Base-by-base conservation (phyloP, 2,113 vertebrate species). In the Plestiodon gilberti region DNA sequence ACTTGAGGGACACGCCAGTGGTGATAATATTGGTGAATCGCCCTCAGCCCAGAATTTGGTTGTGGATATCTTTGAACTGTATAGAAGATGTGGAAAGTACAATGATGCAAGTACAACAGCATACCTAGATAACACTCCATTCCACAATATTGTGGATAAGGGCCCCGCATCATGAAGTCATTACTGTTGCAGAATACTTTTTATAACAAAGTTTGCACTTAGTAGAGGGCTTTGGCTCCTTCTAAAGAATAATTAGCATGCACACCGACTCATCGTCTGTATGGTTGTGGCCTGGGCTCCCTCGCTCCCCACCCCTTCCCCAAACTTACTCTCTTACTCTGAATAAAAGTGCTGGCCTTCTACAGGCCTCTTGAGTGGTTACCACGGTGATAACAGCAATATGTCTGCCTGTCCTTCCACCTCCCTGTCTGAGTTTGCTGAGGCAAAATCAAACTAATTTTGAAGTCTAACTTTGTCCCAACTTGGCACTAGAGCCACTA, bases 331-430 rank as follows among this genome's bases (percentile, higher is more conserved):
- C 48, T 61, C 67, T 67, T 59, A 13, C 75, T 78, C 40, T 59
- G 28, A 78, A 77, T 87, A 70, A 78, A 82, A 59, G 35, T 22
- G 33, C 71, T 65, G 43, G 64, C 78, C 70, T 48, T 28, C n/a
- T 74, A 61, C 25, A 48, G 43, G n/a, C 38, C 73, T 18, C 78
- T 87, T n/a, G 10, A 87, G 25, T 30, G 67, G 89, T 93, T 88
- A 90, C 93, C 92, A 81, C 65, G 91, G 94, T 89, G 92, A 92
- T 89, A 82, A 57, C 76, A 48, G 33, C 83, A 81, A n/a, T 80
- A 28, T 82, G 17, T 22, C 43, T 70, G 74, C 85, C 77, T 83
- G 77, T 61, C 71, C 57, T 74, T 64, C 85, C 22, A 38, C 25
- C 70, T 64, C 38, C 48, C 30, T 64, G 22, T 30, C 78, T 7